A percentile compares a stretch with the other conserved stretches of the same genome.
Conservation (phyloP, 1,140 invertebrate genomes). For the Cyclargus thomasi region DNA sequence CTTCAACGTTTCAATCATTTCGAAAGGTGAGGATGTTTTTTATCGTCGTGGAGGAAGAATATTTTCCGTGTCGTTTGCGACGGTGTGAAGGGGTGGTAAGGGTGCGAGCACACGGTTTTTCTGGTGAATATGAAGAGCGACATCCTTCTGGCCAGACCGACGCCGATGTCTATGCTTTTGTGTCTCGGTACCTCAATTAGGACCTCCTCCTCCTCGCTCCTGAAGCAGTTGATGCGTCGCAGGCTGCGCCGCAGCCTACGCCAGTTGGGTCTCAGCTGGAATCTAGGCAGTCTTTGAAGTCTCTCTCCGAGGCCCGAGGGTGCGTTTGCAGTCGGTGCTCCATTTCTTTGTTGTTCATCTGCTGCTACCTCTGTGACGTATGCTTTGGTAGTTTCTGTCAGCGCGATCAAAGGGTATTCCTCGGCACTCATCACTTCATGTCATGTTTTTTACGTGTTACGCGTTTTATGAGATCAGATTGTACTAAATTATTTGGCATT, state of each 20-base stretch:
- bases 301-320: background rate
- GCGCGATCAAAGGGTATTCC: conserved; percentile 39
- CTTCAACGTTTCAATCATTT: background rate
- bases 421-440: conserved; percentile 54
- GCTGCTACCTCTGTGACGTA: conserved; percentile 34
- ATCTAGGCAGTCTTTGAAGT: conserved; percentile 37
- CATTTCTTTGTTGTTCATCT: conserved; percentile 30
- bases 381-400: conserved; percentile 40
- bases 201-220: conserved; percentile 42
- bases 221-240: conserved; percentile 52
- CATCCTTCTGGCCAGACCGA: conserved; percentile 51
- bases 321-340: conserved; percentile 4
- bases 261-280: conserved; percentile 40
- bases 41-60: conserved; percentile 37
- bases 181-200: conserved; percentile 48
- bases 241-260: conserved; percentile 39
- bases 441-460: conserved; percentile 10
- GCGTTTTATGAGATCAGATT: conserved; percentile 35
- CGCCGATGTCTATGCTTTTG: conserved; percentile 60
- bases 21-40: background rate
- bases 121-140: conserved; percentile 63
- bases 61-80: conserved; percentile 60
- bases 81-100: conserved; percentile 64
- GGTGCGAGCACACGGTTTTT: conserved; percentile 55
- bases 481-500: conserved; percentile 58